Percentiles rank a stretch among this genome's conserved stretches.
Evolutionary conservation across 2,888 invertebrate species (phyloP).

Genomic region (Harpalus rufipes): DNA sequence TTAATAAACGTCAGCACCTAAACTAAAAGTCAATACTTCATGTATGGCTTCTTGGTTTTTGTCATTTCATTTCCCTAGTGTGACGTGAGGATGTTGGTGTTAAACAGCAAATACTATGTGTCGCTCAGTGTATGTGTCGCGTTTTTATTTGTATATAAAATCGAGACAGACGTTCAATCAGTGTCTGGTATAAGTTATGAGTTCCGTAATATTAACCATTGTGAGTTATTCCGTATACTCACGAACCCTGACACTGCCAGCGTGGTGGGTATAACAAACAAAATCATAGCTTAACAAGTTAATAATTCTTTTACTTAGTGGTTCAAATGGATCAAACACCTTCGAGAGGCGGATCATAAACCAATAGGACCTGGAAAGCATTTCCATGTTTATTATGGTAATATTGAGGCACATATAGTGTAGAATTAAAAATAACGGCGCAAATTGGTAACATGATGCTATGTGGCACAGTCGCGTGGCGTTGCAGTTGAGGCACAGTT

Average conservation of each 20-base stretch:
- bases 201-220: constrained; percentile 55
- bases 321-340: constrained; percentile 65
- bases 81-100: constrained; percentile 1
- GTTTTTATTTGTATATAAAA: constrained; percentile 61
- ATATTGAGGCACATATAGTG: too few relatives aligned
- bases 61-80: neutral
- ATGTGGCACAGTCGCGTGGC: too few relatives aligned
- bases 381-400: constrained; percentile 62
- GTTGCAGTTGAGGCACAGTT: too few relatives aligned
- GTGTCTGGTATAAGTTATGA: constrained; percentile 58
- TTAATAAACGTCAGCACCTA: neutral
- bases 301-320: constrained; percentile 48
- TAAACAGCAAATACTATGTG: constrained; percentile 28
- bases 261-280: constrained; percentile 28
- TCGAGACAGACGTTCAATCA: constrained; percentile 55
- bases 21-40: neutral
- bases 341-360: constrained; percentile 60
- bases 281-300: neutral
- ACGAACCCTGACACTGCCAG: constrained; percentile 62
- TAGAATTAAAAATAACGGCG: too few relatives aligned
- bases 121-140: constrained; percentile 19
- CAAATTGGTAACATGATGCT: too few relatives aligned
- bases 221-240: constrained; percentile 56
- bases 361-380: constrained; percentile 60
- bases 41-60: neutral